Evolutionary conservation across 2,797 vertebrate species (phyloP).

Genomic region (Monodelphis domestica): DNA sequence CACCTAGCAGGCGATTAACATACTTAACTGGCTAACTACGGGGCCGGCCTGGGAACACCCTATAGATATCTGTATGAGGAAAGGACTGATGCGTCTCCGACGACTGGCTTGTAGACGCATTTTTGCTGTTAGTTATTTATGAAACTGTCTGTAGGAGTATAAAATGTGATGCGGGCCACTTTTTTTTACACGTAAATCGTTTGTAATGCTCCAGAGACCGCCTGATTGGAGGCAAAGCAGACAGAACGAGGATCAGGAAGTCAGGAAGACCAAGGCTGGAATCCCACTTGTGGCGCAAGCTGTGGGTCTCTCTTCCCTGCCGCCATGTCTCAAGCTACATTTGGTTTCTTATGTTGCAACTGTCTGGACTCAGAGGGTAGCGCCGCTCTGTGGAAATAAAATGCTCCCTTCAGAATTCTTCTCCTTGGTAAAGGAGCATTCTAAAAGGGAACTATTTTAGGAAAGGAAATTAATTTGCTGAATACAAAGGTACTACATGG

Average conservation of each 20-base stretch:
- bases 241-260: background rate
- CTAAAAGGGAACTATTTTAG: background rate
- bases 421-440: background rate
- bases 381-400: background rate
- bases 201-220: background rate
- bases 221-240: background rate
- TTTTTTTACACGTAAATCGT: conserved; percentile 18
- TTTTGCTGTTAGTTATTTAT: conserved; percentile 9
- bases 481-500: background rate
- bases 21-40: background rate
- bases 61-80: too few relatives aligned
- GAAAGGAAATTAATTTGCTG: background rate
- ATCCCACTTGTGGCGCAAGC: background rate
- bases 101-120: conserved; percentile 2
- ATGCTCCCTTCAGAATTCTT: background rate
- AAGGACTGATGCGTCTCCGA: too few relatives aligned
- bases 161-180: background rate
- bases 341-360: background rate
- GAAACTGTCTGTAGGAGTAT: background rate
- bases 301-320: background rate
- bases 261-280: background rate
- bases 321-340: background rate
- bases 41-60: background rate
- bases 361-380: background rate
- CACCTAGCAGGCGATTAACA: background rate